Conservation (phyloP, 2,888 invertebrate species). For the Stenoptilia bipunctidactyla region DNA sequence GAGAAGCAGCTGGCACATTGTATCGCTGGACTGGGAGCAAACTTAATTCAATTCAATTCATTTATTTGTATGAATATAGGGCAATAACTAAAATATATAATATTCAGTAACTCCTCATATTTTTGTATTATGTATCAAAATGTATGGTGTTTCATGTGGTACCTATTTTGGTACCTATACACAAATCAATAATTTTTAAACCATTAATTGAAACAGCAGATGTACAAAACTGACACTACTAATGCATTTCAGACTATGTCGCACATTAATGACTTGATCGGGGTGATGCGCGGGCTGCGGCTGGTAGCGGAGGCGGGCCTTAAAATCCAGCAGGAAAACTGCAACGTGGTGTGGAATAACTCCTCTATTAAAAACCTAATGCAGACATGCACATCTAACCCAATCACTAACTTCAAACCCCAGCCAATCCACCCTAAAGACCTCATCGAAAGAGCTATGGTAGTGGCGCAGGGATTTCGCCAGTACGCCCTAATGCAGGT, state of each 20-base stretch:
- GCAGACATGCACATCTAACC: conserved; percentile 41
- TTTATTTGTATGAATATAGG: too few relatives aligned
- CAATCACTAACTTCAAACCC: conserved; percentile 30
- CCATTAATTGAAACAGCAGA: too few relatives aligned
- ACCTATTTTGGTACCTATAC: too few relatives aligned
- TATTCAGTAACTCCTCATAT: too few relatives aligned
- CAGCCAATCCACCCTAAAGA: conserved; percentile 39
- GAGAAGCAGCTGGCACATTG: too few relatives aligned
- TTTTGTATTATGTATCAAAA: too few relatives aligned
- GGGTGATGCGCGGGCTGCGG: conserved; percentile 78
- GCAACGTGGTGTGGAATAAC: conserved; percentile 75
- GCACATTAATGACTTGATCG: conserved; percentile 74
- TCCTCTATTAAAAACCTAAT: conserved; percentile 73
- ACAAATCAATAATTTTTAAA: too few relatives aligned
- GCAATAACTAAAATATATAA: too few relatives aligned
- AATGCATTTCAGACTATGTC: conserved; percentile 58
- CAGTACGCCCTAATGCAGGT: conserved; percentile 64
- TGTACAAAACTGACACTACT: conserved; percentile 20
- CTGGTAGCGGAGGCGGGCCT: conserved; percentile 76
- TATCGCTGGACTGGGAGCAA: too few relatives aligned
- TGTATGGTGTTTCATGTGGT: too few relatives aligned
- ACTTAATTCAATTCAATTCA: too few relatives aligned
- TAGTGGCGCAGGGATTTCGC: conserved; percentile 79
- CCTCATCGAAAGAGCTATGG: conserved; percentile 73
- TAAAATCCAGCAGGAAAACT: conserved; percentile 74